These are phyloP conservation scores for Indri indri DNA, from an alignment of 2,113 vertebrate genomes.

Conservation along the genomic window DNA sequence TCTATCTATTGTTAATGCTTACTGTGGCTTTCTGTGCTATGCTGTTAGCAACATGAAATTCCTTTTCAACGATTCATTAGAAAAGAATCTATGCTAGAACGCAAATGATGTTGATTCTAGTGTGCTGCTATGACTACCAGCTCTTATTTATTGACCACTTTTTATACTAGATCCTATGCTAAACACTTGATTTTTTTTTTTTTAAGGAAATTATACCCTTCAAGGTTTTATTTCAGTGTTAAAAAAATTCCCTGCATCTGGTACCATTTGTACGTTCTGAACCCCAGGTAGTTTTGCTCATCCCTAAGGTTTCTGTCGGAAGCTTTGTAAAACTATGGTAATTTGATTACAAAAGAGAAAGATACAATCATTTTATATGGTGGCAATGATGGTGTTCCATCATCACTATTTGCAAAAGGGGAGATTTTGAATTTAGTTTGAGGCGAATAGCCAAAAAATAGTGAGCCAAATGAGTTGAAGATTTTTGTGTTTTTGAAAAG, in stretches of 20 bases:
- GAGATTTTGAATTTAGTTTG: background rate
- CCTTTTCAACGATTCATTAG: background rate
- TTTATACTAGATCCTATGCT: background rate
- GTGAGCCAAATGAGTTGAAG: background rate
- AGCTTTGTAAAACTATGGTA: background rate
- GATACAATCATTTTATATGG: background rate
- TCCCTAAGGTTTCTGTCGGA: background rate
- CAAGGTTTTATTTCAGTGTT: background rate
- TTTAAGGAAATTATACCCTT: background rate
- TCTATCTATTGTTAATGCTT: background rate
- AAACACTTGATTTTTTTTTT: background rate
- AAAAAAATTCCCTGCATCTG: background rate
- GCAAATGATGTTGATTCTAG: background rate
- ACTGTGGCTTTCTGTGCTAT: background rate
- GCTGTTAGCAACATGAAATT: background rate
- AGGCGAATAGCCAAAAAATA: background rate
- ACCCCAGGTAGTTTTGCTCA: background rate
- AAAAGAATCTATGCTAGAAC: background rate
- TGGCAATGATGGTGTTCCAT: background rate
- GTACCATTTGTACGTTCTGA: background rate
- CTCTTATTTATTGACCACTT: background rate
- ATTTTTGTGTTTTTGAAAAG: conserved; percentile 43
- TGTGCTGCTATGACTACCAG: background rate
- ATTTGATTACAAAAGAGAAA: background rate
- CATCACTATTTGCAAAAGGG: background rate